Evolutionary conservation across 1,140 invertebrate species (phyloP).

Genomic region (Thrips palmi): DNA sequence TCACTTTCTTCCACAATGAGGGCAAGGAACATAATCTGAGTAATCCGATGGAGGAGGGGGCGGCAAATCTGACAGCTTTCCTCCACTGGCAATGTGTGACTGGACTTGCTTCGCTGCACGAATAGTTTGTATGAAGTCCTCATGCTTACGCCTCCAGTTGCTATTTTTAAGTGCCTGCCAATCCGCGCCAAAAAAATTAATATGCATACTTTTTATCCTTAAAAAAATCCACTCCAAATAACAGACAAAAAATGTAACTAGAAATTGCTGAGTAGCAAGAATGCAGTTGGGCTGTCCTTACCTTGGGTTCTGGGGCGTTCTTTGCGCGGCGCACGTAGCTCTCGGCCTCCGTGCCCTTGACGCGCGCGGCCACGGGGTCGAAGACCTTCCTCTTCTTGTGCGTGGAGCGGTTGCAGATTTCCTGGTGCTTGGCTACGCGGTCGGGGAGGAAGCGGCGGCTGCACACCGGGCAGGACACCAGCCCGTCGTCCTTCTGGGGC

Average conservation of each 20-base stretch:
- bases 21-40: slow-evolving; percentile 81
- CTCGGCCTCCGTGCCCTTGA: slow-evolving; percentile 75
- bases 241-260: slow-evolving; percentile 11
- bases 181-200: not conserved
- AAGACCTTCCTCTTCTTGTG: slow-evolving; percentile 71
- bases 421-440: slow-evolving; percentile 57
- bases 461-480: too few species aligned
- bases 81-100: slow-evolving; percentile 64
- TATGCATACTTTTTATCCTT: slow-evolving; percentile 1
- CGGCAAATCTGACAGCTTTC: slow-evolving; percentile 68
- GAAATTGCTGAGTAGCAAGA: slow-evolving; percentile 4
- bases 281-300: slow-evolving; percentile 14
- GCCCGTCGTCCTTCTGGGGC: too few species aligned
- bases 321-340: slow-evolving; percentile 35
- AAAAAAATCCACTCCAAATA: slow-evolving; percentile 2
- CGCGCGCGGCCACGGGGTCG: slow-evolving; percentile 65
- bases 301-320: slow-evolving; percentile 18
- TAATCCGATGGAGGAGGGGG: slow-evolving; percentile 73
- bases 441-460: slow-evolving; percentile 57
- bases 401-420: slow-evolving; percentile 56
- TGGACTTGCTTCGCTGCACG: slow-evolving; percentile 78
- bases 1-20: slow-evolving; percentile 69
- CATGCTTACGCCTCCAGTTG: slow-evolving; percentile 82
- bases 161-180: slow-evolving; percentile 31
- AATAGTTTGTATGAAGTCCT: slow-evolving; percentile 80